phyloP scores from a whole-genome alignment of 1,140 invertebrate genomes.

The Drosophila chauvacae region DNA sequence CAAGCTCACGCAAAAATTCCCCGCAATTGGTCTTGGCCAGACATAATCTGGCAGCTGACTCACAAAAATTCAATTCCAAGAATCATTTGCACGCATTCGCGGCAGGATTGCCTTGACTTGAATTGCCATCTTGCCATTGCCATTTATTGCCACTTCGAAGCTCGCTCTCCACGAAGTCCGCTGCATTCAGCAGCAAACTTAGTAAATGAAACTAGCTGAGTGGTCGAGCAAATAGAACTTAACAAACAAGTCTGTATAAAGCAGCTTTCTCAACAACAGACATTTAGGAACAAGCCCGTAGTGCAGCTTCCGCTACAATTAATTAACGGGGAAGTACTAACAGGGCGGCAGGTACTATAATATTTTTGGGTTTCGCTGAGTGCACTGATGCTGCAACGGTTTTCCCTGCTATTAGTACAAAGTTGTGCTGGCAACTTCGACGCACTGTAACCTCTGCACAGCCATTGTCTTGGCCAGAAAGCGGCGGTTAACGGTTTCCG shows the following conservation, averaged over 20 bases:
- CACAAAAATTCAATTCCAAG: conserved; percentile 33
- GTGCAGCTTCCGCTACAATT: background rate
- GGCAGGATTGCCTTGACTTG: conserved; percentile 34
- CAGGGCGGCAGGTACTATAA: background rate
- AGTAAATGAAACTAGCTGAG: background rate
- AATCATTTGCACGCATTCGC: conserved; percentile 14
- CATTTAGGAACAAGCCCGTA: background rate
- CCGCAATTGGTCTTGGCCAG: conserved; percentile 9
- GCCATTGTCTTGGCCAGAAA: conserved; percentile 43
- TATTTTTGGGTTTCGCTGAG: background rate
- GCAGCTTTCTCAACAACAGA: too few species aligned
- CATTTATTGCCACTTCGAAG: conserved; percentile 3
- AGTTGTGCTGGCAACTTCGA: background rate
- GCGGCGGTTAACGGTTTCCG: background rate
- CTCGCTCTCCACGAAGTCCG: background rate
- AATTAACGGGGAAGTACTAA: background rate
- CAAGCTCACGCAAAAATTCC: conserved; percentile 6
- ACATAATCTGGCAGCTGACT: conserved; percentile 18
- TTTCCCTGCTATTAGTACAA: background rate
- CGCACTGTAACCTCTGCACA: conserved; percentile 8
- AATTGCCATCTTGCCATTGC: conserved; percentile 14
- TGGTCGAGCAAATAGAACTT: background rate
- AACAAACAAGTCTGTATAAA: background rate
- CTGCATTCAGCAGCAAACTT: background rate
- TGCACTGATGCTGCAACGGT: background rate